A percentile compares a stretch with the other conserved stretches of the same genome.
These are phyloP conservation scores for Neomonachus schauinslandi DNA, from an alignment of 2,113 vertebrate species.

Conservation along the genomic window DNA sequence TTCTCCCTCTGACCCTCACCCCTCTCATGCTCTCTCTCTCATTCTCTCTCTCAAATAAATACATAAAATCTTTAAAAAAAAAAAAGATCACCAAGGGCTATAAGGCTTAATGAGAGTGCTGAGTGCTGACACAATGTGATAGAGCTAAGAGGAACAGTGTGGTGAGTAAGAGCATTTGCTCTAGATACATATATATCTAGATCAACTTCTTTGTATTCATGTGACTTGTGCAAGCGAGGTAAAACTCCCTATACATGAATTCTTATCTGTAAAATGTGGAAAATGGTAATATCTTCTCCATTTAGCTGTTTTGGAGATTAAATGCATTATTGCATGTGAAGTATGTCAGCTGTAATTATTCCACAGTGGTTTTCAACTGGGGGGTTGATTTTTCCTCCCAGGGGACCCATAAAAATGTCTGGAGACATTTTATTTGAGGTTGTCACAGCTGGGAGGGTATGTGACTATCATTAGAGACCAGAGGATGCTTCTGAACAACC, in stretches of 20 bases:
- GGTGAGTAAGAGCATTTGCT: background rate
- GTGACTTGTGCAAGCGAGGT: background rate
- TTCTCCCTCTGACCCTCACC: no score
- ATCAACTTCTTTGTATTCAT: background rate
- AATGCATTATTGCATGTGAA: background rate
- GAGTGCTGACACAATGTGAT: background rate
- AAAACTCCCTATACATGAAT: background rate
- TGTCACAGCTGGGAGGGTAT: background rate
- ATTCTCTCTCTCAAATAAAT: no score
- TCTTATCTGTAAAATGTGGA: background rate
- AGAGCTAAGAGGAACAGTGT: background rate
- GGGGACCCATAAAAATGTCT: background rate
- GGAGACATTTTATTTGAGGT: background rate
- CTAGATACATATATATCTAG: background rate
- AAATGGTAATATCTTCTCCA: background rate
- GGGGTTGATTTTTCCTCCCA: background rate
- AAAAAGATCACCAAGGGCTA: background rate
- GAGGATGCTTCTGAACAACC: background rate
- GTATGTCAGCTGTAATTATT: background rate
- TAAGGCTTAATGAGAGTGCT: background rate
- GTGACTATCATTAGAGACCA: background rate
- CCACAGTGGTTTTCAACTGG: background rate
- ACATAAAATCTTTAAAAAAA: no score
- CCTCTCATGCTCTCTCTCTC: no score
- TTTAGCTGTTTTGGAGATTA: background rate